These are phyloP conservation scores for Phylloscopus trochilus DNA, from an alignment of 2,113 vertebrate species.

Conservation along the genomic window DNA sequence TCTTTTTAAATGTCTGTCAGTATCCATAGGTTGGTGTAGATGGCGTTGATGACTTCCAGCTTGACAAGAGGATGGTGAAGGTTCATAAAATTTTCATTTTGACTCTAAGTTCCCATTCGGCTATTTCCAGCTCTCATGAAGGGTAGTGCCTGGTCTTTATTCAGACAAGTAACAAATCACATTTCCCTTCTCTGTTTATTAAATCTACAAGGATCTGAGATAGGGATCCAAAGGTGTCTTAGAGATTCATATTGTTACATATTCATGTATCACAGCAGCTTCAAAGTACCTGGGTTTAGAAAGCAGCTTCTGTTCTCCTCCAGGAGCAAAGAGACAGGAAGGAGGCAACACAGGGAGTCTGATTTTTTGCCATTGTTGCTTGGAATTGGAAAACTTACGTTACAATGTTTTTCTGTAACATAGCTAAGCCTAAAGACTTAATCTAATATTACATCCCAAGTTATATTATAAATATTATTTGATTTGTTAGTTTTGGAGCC, in stretches of 20 bases:
- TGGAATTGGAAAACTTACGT: background rate
- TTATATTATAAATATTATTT: background rate
- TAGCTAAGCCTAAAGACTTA: background rate
- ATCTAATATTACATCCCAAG: background rate
- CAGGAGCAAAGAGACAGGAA: background rate
- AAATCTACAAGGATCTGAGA: background rate
- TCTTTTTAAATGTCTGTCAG: background rate
- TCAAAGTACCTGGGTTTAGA: background rate
- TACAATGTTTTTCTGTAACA: background rate
- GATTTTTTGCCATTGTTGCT: background rate
- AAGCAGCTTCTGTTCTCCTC: background rate
- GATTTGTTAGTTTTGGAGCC: slow-evolving; percentile 37
- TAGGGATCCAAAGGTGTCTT: background rate
- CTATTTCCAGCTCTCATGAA: background rate
- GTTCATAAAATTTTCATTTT: background rate
- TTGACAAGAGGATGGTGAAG: background rate
- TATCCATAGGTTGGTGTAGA: background rate
- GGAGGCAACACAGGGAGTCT: background rate
- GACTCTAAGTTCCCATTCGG: background rate
- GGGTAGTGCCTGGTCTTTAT: background rate
- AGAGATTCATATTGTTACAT: background rate
- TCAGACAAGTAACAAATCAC: background rate
- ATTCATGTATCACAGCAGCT: background rate
- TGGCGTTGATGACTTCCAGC: background rate
- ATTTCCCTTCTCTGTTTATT: background rate